Percentiles rank a stretch among this genome's conserved stretches.
Conservation (phyloP, 2,888 invertebrate genomes). For the Chorisops tibialis region DNA sequence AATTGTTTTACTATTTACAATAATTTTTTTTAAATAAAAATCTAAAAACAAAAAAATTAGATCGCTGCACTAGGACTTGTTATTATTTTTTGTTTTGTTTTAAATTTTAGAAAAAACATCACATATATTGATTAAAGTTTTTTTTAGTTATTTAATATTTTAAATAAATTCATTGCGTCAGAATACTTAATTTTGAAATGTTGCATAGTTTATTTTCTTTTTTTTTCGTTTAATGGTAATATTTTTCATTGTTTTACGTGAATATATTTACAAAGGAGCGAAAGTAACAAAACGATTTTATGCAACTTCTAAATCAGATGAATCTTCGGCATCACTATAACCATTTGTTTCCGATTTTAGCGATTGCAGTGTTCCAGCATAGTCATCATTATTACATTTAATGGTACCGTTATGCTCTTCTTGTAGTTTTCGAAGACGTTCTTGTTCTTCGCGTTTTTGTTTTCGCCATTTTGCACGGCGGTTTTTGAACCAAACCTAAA, state of each 20-base stretch:
- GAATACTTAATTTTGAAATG: no score
- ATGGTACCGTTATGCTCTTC: constrained; percentile 60
- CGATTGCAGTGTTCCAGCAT: constrained; percentile 43
- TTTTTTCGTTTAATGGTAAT: no score
- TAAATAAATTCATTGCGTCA: background rate
- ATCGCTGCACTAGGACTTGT: no score
- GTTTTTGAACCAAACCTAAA: constrained; percentile 96
- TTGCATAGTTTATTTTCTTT: background rate
- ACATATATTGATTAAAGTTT: constrained; percentile 2
- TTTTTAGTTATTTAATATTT: background rate
- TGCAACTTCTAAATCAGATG: constrained; percentile 79
- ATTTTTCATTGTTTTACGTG: background rate
- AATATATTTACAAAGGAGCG: background rate
- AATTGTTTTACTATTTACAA: background rate
- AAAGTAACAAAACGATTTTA: constrained; percentile 54
- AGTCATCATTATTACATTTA: constrained; percentile 48
- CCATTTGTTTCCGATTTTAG: constrained; percentile 48
- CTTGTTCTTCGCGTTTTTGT: constrained; percentile 86
- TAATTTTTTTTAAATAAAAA: background rate
- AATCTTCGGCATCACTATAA: constrained; percentile 66
- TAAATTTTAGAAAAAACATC: constrained; percentile 6
- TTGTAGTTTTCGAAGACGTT: constrained; percentile 75
- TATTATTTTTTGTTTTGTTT: background rate
- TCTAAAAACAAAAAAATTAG: no score
- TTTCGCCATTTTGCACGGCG: constrained; percentile 95